phyloP scores from a whole-genome alignment of 2,113 vertebrate genomes.

The Erythrolamprus reginae region DNA sequence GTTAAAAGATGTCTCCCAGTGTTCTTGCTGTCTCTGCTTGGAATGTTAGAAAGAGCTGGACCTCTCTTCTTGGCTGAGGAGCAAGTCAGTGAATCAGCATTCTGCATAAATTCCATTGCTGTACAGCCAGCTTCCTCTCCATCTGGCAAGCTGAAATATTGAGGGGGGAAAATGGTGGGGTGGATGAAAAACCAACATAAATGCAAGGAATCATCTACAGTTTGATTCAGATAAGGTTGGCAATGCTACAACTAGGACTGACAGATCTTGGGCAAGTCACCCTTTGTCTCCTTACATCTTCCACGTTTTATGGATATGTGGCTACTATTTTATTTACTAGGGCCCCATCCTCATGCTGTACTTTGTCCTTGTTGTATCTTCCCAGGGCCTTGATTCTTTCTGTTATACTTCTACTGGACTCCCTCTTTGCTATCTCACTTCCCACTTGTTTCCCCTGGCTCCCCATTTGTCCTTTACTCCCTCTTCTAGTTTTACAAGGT shows the following conservation, averaged over 20 bases:
- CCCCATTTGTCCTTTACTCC: background rate
- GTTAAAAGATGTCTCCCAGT: conserved; percentile 18
- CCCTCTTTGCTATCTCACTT: background rate
- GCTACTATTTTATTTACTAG: background rate
- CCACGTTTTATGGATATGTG: background rate
- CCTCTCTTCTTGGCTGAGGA: conserved; percentile 34
- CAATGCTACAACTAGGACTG: background rate
- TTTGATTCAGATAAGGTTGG: background rate
- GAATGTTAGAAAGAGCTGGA: background rate
- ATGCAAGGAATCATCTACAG: background rate
- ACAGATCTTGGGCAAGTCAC: background rate
- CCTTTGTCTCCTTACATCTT: background rate
- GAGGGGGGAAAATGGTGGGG: background rate
- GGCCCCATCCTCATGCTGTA: background rate
- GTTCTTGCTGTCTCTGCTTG: background rate
- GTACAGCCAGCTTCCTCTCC: conserved; percentile 1
- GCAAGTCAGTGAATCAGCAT: conserved; percentile 42
- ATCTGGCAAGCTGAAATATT: conserved; percentile 27
- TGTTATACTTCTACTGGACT: background rate
- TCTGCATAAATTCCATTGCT: conserved; percentile 14
- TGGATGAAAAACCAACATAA: background rate
- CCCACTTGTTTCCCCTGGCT: background rate
- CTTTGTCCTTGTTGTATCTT: background rate
- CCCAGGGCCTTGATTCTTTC: background rate
- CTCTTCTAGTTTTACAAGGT: background rate